Percentiles rank a stretch among this genome's conserved stretches.
Evolutionary conservation across 2,797 vertebrate species (phyloP).

Genomic region (Xenopus petersii): DNA sequence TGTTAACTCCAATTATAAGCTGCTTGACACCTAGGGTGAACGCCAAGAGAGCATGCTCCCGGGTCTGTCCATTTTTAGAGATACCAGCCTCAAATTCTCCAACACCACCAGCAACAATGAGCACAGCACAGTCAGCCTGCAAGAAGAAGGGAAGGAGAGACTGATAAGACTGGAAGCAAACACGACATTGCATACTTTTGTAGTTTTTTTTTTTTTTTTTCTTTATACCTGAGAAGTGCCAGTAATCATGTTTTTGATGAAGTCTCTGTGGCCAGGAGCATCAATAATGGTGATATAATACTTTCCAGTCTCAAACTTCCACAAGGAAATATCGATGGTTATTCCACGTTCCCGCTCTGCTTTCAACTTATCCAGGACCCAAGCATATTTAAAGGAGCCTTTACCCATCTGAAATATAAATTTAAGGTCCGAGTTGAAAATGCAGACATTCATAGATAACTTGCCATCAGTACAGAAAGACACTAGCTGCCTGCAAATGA

Average conservation of each 20-base stretch:
- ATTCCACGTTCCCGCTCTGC: slow-evolving; percentile 76
- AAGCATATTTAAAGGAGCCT: slow-evolving; percentile 79
- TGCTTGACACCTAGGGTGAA: slow-evolving; percentile 52
- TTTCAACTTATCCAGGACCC: slow-evolving; percentile 80
- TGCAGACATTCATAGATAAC: no score
- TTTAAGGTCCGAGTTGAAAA: neutral
- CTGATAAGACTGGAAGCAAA: no score
- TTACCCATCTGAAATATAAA: slow-evolving; percentile 71
- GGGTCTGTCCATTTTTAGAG: slow-evolving; percentile 53
- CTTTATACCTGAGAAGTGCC: slow-evolving; percentile 74
- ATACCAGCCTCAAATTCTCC: slow-evolving; percentile 51
- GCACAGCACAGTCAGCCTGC: slow-evolving; percentile 49
- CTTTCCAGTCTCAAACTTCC: slow-evolving; percentile 76
- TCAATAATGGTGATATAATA: slow-evolving; percentile 79
- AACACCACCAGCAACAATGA: slow-evolving; percentile 43
- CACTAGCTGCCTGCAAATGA: no score
- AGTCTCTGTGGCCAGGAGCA: slow-evolving; percentile 76
- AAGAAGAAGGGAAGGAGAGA: neutral
- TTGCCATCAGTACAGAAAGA: no score
- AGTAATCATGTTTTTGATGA: slow-evolving; percentile 85
- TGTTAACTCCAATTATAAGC: slow-evolving; percentile 69
- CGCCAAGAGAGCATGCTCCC: slow-evolving; percentile 49
- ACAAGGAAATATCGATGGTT: slow-evolving; percentile 78
- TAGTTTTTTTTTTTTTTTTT: no score
- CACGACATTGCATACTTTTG: no score